Evolutionary conservation across 2,888 invertebrate species (phyloP).

Genomic region (Torymus texanus): DNA sequence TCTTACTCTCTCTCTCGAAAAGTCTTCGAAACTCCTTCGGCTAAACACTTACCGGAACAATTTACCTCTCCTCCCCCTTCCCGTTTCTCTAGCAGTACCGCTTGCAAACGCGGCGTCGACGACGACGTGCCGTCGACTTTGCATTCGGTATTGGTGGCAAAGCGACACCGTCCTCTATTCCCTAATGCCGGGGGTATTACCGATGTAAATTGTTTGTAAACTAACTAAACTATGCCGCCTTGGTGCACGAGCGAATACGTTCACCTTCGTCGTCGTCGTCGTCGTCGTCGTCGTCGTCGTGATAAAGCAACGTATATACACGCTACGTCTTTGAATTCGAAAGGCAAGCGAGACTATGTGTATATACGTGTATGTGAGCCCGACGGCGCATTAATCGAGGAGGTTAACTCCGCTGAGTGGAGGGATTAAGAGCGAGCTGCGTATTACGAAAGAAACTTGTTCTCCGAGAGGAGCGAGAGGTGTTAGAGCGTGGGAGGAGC

Average conservation of each 20-base stretch:
- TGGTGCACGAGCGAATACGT: constrained; percentile 19
- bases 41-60: no score
- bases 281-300: constrained; percentile 4
- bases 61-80: no score
- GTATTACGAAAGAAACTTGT: constrained; percentile 50
- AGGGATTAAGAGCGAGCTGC: constrained; percentile 46
- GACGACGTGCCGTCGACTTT: neutral
- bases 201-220: constrained; percentile 57
- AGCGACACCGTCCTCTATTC: constrained; percentile 1
- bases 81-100: no score
- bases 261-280: constrained; percentile 8
- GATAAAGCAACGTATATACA: neutral
- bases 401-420: constrained; percentile 66
- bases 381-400: constrained; percentile 64
- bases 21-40: no score
- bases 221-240: constrained; percentile 36
- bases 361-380: neutral
- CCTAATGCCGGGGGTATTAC: constrained; percentile 47
- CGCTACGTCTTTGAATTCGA: neutral
- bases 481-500: neutral
- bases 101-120: neutral
- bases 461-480: no score
- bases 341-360: neutral
- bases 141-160: neutral
- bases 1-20: no score